Base-by-base conservation (phyloP, 2,113 vertebrate species). In the Gambusia affinis region DNA sequence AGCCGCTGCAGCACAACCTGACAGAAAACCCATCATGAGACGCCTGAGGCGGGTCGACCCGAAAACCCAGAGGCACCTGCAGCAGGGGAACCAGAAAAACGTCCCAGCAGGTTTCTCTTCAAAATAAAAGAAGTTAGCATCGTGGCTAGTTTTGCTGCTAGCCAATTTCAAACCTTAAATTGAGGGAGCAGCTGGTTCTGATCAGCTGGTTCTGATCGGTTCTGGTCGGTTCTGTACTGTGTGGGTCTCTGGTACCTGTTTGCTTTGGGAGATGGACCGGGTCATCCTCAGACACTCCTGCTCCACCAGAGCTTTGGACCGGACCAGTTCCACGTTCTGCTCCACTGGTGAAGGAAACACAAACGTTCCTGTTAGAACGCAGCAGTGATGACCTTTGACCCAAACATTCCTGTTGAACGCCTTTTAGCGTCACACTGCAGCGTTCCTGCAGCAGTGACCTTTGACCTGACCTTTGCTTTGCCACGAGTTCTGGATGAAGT, bases 401-500 rank as follows among this genome's bases (percentile, higher is more conserved):
- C 31, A 64, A 37, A 64, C 4, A 0, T 15, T 30, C 7, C 12
- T 28, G 8, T 29, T 11, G 39, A 42, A 15, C 39, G 14, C 14
- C 39, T 1, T 15, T 15, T 42, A 8, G 11, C 14, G 3, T 60
- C 2, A 67, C 5, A 3, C 31, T 10, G 24, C 3, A 8, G 8
- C 12, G 22, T 8, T 17, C 5, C 24, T 57, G 51, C 51, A 6
- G 61, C 27, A 0, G 8, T 22, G 69, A n/a, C 70, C 31, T 44
- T 51, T 24, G 12, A 8, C 2, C 66, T 0, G 83, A 93, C 97
- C 95, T 95, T 92, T 92, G 5, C 88, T 96, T 77, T 96, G 94
- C 68, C 94, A 92, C 14, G 93, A 96, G 90, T 95, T 96, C 68
- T 73, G 95, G 80, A 96, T 95, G 67, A 94, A 97, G 84, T 96